These are phyloP conservation scores for Cryptus viduatorius DNA, from an alignment of 2,888 invertebrate species.

Conservation along the genomic window DNA sequence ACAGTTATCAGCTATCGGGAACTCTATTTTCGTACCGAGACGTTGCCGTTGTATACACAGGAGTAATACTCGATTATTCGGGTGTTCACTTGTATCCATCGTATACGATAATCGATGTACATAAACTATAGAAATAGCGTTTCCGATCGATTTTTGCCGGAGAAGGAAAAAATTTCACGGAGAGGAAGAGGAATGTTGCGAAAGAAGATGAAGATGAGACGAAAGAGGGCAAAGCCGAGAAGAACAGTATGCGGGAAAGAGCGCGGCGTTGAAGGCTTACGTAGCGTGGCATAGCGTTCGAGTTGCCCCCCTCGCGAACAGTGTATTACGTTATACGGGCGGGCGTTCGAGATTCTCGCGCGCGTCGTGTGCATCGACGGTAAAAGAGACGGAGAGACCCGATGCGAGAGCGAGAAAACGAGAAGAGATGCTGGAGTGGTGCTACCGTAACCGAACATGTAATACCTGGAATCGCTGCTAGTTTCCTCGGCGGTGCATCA, in stretches of 20 bases:
- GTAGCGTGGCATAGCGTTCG: not conserved
- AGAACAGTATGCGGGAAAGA: slow-evolving; percentile 12
- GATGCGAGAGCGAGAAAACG: slow-evolving; percentile 42
- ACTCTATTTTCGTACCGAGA: slow-evolving; percentile 36
- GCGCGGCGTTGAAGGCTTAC: slow-evolving; percentile 1
- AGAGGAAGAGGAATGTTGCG: slow-evolving; percentile 19
- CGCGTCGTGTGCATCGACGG: slow-evolving; percentile 44
- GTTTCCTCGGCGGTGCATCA: slow-evolving; percentile 54
- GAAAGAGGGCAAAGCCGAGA: not conserved
- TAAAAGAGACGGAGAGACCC: slow-evolving; percentile 2
- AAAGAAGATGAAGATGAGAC: slow-evolving; percentile 20
- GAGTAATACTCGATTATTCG: not conserved
- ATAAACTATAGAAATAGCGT: not conserved
- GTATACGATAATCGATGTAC: not conserved
- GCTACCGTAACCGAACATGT: slow-evolving; percentile 72
- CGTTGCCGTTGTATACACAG: not conserved
- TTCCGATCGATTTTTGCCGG: slow-evolving; percentile 42
- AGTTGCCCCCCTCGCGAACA: not conserved
- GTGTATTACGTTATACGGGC: slow-evolving; percentile 39
- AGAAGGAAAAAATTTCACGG: slow-evolving; percentile 2
- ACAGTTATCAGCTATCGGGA: not conserved
- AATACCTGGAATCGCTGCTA: slow-evolving; percentile 67
- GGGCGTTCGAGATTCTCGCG: slow-evolving; percentile 42
- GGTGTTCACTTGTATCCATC: not conserved
- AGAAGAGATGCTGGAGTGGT: slow-evolving; percentile 62